Evolutionary conservation across 2,113 vertebrate genomes (phyloP).

Genomic region (Chlamydotis undulata): DNA sequence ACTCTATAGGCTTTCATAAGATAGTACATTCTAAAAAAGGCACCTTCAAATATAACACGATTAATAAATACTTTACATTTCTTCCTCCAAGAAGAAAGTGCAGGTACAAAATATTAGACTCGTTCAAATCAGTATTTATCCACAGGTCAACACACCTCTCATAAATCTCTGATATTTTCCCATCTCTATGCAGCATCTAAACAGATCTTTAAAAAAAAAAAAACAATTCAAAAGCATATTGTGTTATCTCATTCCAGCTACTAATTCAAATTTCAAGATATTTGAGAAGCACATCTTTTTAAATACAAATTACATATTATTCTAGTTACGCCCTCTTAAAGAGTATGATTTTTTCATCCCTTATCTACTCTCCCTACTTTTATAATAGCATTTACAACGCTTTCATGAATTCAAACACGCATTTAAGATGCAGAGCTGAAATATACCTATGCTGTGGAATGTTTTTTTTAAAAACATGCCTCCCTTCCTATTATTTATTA

Average conservation of each 20-base stretch:
- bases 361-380: neutral
- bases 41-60: neutral
- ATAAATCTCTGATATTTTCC: neutral
- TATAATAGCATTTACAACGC: neutral
- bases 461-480: neutral
- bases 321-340: neutral
- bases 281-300: neutral
- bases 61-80: neutral
- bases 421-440: neutral
- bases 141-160: neutral
- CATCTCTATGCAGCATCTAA: neutral
- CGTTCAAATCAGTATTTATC: neutral
- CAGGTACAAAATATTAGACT: neutral
- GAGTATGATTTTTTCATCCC: neutral
- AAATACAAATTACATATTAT: neutral
- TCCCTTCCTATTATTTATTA: neutral
- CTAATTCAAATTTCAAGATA: neutral
- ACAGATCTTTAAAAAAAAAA: neutral
- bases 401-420: neutral
- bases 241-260: neutral
- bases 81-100: neutral
- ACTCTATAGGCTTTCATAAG: neutral
- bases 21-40: neutral
- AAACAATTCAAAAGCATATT: neutral
- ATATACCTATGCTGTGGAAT: neutral